These are phyloP conservation scores for Drosophila pachea DNA, from an alignment of 1,140 invertebrate genomes.

Conservation along the genomic window DNA sequence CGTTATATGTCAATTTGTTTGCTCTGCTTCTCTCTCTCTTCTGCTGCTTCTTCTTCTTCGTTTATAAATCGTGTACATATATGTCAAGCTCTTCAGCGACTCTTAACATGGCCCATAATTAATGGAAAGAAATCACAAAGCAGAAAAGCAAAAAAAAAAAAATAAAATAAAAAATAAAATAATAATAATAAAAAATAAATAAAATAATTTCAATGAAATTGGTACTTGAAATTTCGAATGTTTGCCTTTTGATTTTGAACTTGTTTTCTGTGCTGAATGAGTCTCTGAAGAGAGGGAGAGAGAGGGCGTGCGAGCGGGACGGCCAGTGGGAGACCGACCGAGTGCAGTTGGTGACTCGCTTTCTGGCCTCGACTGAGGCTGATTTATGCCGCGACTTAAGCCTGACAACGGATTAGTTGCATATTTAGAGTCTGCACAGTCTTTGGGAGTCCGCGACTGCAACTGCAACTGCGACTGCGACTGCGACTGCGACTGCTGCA, in stretches of 20 bases:
- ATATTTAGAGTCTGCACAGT: slow-evolving; percentile 43
- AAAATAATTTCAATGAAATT: slow-evolving; percentile 51
- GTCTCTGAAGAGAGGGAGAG: slow-evolving; percentile 15
- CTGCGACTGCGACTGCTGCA: too few relatives aligned
- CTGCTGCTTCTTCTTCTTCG: background rate
- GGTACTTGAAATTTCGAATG: slow-evolving; percentile 60
- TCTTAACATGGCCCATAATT: slow-evolving; percentile 59
- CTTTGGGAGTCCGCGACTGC: slow-evolving; percentile 44
- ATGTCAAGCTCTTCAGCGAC: slow-evolving; percentile 38
- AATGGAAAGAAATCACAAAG: slow-evolving; percentile 36
- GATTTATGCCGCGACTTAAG: slow-evolving; percentile 68
- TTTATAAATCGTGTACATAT: background rate
- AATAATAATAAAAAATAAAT: slow-evolving; percentile 6
- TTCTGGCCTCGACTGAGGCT: slow-evolving; percentile 42
- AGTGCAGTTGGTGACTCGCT: slow-evolving; percentile 32
- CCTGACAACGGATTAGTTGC: slow-evolving; percentile 70
- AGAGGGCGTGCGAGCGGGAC: slow-evolving; percentile 4
- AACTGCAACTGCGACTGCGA: slow-evolving; percentile 35
- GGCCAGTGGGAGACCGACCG: slow-evolving; percentile 32
- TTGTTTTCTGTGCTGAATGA: slow-evolving; percentile 36
- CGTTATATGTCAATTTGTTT: slow-evolving; percentile 44
- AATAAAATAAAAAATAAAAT: slow-evolving; percentile 13
- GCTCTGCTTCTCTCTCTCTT: background rate
- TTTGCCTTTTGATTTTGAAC: slow-evolving; percentile 62
- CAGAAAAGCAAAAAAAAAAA: slow-evolving; percentile 9